A percentile compares a stretch with the other conserved stretches of the same genome.
Conservation (phyloP, 2,888 invertebrate genomes). For the Leucoma salicis region DNA sequence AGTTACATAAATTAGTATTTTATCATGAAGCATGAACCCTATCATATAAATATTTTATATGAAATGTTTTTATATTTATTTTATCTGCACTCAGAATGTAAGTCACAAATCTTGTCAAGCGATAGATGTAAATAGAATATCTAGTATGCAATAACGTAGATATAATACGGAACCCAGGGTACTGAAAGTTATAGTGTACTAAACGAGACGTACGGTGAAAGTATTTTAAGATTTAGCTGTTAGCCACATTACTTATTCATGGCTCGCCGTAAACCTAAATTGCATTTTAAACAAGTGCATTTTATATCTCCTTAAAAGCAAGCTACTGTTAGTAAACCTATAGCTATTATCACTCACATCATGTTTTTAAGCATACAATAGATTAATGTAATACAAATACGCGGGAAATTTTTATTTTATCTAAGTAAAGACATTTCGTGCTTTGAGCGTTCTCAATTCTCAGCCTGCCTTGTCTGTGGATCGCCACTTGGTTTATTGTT, state of each 20-base stretch:
- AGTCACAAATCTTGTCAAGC: conserved; percentile 15
- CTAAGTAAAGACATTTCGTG: too few relatives aligned
- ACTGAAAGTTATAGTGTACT: conserved; percentile 39
- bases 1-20: too few relatives aligned
- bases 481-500: too few relatives aligned
- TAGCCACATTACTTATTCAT: conserved; percentile 39
- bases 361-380: conserved; percentile 1
- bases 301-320: conserved; percentile 31
- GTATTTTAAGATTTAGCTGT: conserved; percentile 39
- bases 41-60: too few relatives aligned
- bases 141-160: conserved; percentile 12
- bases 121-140: conserved; percentile 17
- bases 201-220: conserved; percentile 37
- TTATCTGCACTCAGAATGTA: background rate
- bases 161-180: conserved; percentile 29
- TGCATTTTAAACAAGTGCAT: conserved; percentile 38
- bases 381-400: too few relatives aligned
- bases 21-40: too few relatives aligned
- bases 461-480: too few relatives aligned
- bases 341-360: conserved; percentile 21
- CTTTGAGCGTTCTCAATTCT: too few relatives aligned
- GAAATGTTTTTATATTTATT: background rate
- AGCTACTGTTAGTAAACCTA: conserved; percentile 23
- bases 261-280: conserved; percentile 38
- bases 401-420: too few relatives aligned